Evolutionary conservation across 2,797 vertebrate species (phyloP).

Genomic region (Florisuga fusca): DNA sequence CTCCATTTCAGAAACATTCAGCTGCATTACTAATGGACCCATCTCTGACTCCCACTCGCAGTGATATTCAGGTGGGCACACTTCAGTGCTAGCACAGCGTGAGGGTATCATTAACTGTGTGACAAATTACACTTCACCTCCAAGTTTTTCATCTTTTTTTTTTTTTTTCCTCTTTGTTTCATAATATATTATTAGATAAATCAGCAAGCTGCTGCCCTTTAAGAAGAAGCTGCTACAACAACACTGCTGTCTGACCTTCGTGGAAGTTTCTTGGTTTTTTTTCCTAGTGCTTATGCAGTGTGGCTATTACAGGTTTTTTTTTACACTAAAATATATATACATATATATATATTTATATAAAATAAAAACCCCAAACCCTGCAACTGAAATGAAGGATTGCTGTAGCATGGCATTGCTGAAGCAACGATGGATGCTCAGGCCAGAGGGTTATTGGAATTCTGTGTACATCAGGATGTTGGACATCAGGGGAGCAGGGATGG

Average conservation of each 20-base stretch:
- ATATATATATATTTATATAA: too few relatives aligned
- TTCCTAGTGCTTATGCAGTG: not conserved
- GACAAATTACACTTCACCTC: slow-evolving; percentile 21
- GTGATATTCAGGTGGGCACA: slow-evolving; percentile 32
- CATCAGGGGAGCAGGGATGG: not conserved
- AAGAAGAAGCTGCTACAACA: not conserved
- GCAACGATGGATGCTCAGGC: not conserved
- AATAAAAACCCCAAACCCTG: not conserved
- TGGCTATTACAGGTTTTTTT: not conserved
- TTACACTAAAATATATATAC: not conserved
- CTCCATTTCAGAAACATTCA: slow-evolving; percentile 2
- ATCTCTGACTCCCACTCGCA: not conserved
- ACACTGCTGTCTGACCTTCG: not conserved
- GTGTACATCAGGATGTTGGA: accelerated
- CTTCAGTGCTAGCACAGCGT: slow-evolving; percentile 1
- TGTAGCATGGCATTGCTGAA: not conserved
- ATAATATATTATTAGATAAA: slow-evolving; percentile 16
- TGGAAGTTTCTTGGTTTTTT: not conserved
- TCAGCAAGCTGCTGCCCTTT: not conserved
- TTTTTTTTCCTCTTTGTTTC: not conserved
- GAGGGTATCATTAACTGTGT: slow-evolving; percentile 10
- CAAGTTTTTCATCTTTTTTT: not conserved
- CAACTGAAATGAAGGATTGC: not conserved
- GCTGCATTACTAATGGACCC: slow-evolving; percentile 18
- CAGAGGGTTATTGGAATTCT: not conserved